Evolutionary conservation across 2,888 invertebrate genomes (phyloP), one percentile per base, ranked within the genome.

Genomic region (Cephus nigrinus): DNA sequence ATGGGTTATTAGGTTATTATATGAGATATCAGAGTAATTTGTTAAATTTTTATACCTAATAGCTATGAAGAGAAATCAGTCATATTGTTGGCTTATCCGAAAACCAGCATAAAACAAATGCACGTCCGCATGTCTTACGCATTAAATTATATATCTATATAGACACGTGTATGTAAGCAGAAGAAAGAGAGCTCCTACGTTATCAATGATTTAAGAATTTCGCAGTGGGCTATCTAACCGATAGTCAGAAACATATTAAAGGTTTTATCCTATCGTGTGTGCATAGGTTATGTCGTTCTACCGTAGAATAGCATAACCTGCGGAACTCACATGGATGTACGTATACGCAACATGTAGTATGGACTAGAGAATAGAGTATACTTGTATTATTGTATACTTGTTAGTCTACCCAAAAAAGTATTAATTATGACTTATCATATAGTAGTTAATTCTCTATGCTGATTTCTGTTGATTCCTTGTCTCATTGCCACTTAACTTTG

Each of bases 121-220:
- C 12, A 5, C 32, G 3, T 31, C 12, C 12, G 31, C 30, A 31
- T 32, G 12, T 4, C 71, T 12, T 11, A 31, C 31, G 71, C 12
- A 23, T 23, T 55, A 23, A 55, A 1, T 15, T 55, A 55, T 23
- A 55, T 55, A 55, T 23, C 4, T 23, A 23, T 55, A 23, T 55
- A 55, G 2, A 55, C 0, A 23, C 9, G 55, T 55, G 23, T 55
- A 55, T 23, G 55, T 55, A 23, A 55, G 55, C 55, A 23, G 9
- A 55, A 55, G 55, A 55, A 55, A 9, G 55, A 55, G 71, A 31
- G 31, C 71, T 12, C 12, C 32, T 33, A 23, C 73, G 78, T 73
- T 78, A 78, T 78, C 75, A 78, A 78, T 78, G 78, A 78, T 78
- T 75, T 78, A 78, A 75, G 78, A 78, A 75, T 78, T 78, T 78